Evolutionary conservation across 2,797 vertebrate genomes (phyloP), one percentile per base, ranked within the genome.

Genomic region (Hippoglossus hippoglossus): DNA sequence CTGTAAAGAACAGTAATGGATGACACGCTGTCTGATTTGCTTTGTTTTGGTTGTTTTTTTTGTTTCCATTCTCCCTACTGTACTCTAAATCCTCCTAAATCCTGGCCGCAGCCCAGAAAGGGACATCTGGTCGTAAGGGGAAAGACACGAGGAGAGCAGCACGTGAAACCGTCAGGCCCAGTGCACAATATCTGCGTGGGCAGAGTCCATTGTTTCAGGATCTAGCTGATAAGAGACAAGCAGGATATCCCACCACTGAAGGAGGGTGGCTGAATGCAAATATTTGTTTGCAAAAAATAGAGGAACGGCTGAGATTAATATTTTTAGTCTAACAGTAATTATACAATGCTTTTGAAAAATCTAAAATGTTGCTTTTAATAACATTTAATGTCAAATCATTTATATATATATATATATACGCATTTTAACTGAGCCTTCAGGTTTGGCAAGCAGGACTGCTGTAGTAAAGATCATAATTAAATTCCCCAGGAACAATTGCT

Each of bases 181-280:
- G 60, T 64, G 60, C 65, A 54, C 70, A 73, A 73, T 16, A 66
- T 66, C 66, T 83, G 85, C 67, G 73, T 86, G 84, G 90, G 81
- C 71, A 62, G 76, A 73, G 74, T 63, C 88, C 86, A 94, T 95
- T 95, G 94, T 95, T 94, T 87, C 50, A 59, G 77, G 71, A 87
- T 92, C 84, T 81, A 80, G 90, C 90, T 87, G 94, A 95, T 94
- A 94, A 93, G 89, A 91, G 61, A 80, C 67, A 47, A 77, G 85
- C 91, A 93, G 94, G 94, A 95, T 94, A 94, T 95, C 93, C 93
- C 91, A 90, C 91, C 80, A 94, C 93, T 94, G 80, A 90, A 68
- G 81, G 46, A 16, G 65, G 83, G 51, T 28, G 34, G 39, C 49
- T 83, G 72, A 44, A 71, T 49, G 53, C 63, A 60, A 67, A 77